Conservation (phyloP, 64 coral and sea anemone genomes). For the Stichodactyla helianthus region DNA sequence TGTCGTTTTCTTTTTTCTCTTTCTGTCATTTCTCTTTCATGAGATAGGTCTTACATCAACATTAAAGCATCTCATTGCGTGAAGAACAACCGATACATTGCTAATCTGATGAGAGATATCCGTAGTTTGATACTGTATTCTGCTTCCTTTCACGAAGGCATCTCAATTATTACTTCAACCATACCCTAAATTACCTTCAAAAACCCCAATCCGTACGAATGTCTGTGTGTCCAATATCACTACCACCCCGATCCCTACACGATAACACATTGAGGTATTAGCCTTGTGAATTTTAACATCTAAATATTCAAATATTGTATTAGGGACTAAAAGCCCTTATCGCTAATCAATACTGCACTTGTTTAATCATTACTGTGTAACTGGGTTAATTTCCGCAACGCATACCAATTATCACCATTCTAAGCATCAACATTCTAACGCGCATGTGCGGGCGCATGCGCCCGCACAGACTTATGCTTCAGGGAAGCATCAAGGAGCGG, state of each 20-base stretch:
- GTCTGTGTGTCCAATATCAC: neutral
- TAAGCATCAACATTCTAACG: neutral
- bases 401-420: neutral
- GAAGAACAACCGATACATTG: neutral
- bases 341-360: constrained; percentile 16
- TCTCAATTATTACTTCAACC: neutral
- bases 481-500: neutral
- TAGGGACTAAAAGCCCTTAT: constrained; percentile 24
- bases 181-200: neutral
- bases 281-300: neutral
- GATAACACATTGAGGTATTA: constrained; percentile 4
- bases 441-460: neutral
- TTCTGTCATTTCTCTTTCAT: neutral
- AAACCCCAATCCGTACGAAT: neutral
- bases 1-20: neutral
- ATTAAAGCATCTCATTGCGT: constrained; percentile 1
- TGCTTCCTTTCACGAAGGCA: neutral
- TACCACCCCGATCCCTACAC: neutral
- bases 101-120: constrained; percentile 12
- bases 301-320: constrained; percentile 31
- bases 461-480: neutral
- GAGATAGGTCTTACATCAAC: neutral
- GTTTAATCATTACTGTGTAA: constrained; percentile 15
- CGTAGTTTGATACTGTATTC: neutral
- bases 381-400: constrained; percentile 19